A percentile compares a stretch with the other conserved stretches of the same genome.
Evolutionary conservation across 2,113 vertebrate species (phyloP).

Genomic region (Passer montanus): DNA sequence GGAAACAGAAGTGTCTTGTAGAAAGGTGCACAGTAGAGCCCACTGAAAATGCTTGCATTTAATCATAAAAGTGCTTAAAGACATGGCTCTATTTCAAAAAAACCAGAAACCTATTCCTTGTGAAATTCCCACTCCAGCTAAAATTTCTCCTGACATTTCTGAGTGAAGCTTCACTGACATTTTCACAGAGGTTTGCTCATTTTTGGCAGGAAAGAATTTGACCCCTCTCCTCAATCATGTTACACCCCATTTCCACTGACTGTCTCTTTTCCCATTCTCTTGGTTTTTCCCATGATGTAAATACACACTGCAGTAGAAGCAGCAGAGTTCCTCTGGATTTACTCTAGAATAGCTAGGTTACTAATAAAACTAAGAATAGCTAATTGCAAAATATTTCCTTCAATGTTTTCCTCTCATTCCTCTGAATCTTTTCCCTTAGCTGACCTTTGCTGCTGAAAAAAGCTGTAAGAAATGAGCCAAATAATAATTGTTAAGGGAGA

Average conservation of each 20-base stretch:
- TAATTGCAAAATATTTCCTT: neutral
- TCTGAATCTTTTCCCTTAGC: neutral
- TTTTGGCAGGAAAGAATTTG: slow-evolving; percentile 37
- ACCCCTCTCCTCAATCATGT: slow-evolving; percentile 34
- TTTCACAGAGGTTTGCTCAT: slow-evolving; percentile 43
- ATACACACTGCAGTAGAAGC: neutral
- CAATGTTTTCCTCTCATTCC: neutral
- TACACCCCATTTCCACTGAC: slow-evolving; percentile 49
- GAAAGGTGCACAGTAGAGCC: neutral
- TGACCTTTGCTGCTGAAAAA: neutral
- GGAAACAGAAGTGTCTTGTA: neutral
- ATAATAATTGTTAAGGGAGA: neutral
- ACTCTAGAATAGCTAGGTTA: neutral
- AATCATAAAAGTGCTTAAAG: neutral
- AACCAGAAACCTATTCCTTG: neutral
- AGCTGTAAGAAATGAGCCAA: neutral
- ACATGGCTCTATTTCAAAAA: neutral
- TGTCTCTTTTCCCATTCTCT: slow-evolving; percentile 5
- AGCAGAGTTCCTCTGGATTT: neutral
- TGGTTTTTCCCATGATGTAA: slow-evolving; percentile 11
- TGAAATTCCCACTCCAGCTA: neutral
- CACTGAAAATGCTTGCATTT: neutral
- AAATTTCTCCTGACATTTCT: slow-evolving; percentile 35
- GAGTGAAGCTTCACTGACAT: slow-evolving; percentile 31
- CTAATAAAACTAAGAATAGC: neutral